Conservation (phyloP, 2,113 vertebrate genomes). For the Tinamus guttatus region DNA sequence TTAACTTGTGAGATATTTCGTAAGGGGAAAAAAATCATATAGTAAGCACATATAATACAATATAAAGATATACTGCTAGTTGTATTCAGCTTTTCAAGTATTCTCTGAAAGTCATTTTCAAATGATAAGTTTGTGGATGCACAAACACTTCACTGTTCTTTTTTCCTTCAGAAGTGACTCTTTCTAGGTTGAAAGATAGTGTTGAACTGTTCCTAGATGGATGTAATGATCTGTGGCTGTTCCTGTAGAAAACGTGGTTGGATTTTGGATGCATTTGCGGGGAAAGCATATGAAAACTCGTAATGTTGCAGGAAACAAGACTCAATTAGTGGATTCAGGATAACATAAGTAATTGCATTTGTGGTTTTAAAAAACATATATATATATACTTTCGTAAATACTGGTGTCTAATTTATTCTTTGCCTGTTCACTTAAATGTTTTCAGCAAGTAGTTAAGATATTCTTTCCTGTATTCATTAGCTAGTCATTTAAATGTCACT, state of each 20-base stretch:
- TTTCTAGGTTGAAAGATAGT: background rate
- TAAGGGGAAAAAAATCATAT: background rate
- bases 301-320: background rate
- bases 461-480: background rate
- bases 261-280: background rate
- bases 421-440: background rate
- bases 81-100: background rate
- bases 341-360: background rate
- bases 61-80: background rate
- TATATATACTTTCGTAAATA: background rate
- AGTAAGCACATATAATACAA: background rate
- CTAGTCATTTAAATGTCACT: background rate
- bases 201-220: background rate
- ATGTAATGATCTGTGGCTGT: background rate
- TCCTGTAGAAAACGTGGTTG: background rate
- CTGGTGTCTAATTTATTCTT: background rate
- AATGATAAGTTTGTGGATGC: background rate
- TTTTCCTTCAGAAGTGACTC: background rate
- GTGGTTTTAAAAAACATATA: background rate
- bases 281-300: background rate
- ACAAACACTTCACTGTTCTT: background rate
- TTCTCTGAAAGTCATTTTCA: background rate
- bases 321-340: rapidly evolving
- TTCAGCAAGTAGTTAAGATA: background rate
- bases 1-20: background rate